phyloP scores from a whole-genome alignment of 2,113 vertebrate species.

The Colinus virginianus region DNA sequence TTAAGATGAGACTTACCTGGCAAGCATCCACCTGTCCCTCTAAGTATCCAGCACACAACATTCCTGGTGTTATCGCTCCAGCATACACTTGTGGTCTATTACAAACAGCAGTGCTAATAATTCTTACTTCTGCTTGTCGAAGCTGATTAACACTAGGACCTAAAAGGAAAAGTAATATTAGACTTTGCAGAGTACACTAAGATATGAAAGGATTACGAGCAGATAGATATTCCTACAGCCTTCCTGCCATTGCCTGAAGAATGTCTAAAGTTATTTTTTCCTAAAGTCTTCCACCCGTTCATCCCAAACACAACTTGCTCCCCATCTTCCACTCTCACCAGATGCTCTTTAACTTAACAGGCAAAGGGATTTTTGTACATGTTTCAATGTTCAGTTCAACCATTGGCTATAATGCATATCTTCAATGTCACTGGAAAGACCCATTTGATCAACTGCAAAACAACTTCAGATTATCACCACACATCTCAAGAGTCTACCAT shows the following conservation, averaged over 20 bases:
- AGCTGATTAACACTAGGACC: slow-evolving; percentile 80
- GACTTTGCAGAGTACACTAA: background rate
- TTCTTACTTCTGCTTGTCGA: slow-evolving; percentile 89
- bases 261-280: background rate
- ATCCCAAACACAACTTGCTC: background rate
- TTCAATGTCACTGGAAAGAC: background rate
- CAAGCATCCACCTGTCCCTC: slow-evolving; percentile 90
- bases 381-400: background rate
- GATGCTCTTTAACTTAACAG: background rate
- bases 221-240: background rate
- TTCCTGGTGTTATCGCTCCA: slow-evolving; percentile 82
- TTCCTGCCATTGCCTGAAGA: background rate
- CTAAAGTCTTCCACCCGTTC: background rate
- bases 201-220: background rate
- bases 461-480: background rate
- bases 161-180: slow-evolving; percentile 51
- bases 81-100: slow-evolving; percentile 72
- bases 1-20: slow-evolving; percentile 80
- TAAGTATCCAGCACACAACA: slow-evolving; percentile 91
- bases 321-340: background rate
- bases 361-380: background rate
- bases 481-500: background rate
- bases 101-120: slow-evolving; percentile 88
- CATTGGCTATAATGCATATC: background rate
- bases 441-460: background rate